Base-by-base conservation (phyloP, 2,113 vertebrate genomes). In the Platichthys stellatus region DNA sequence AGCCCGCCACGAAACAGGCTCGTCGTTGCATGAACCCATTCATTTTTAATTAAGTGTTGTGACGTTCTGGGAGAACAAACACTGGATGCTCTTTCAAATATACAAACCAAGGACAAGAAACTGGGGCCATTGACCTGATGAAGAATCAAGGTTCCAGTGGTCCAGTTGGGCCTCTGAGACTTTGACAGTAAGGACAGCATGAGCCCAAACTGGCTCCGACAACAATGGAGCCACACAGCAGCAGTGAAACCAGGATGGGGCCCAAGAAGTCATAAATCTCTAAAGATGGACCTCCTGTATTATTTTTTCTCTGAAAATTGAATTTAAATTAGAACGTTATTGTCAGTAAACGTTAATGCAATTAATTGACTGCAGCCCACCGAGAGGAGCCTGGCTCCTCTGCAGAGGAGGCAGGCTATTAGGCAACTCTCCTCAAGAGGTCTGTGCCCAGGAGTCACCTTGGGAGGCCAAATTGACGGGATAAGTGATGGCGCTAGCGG, bases 401-500 rank as follows among this genome's bases (percentile, higher is more conserved):
- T 80, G 70, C 69, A 74, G 72, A 78, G 63, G 18, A 49, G 40
- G 62, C 57, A 64, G 61, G 71, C 74, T 64, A 74, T 83, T 77
- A 84, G 79, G 69, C 70, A 64, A 45, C 62, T 72, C 53, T 81
- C 67, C 81, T 83, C 79, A 59, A 82, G 82, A 86, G 88, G 77
- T 86, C 76, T 81, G 79, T 81, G 85, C 57, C 82, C 83, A 90
- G 90, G 92, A 94, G 93, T 94, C 92, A 93, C 90, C 90, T 94
- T 93, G 92, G 90, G 90, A 90, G 88, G 89, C 90, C 88, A 82
- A 87, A 88, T 74, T 89, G 84, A 92, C 65, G 65, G 81, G 76
- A 87, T 85, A 90, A 90, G 72, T 89, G 87, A 90, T 91, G 87
- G 89, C 86, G 90, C 89, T 90, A 92, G 87, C 31, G 70, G 68